Base-by-base conservation (phyloP, 2,888 invertebrate genomes). In the Yponomeuta evonymella region DNA sequence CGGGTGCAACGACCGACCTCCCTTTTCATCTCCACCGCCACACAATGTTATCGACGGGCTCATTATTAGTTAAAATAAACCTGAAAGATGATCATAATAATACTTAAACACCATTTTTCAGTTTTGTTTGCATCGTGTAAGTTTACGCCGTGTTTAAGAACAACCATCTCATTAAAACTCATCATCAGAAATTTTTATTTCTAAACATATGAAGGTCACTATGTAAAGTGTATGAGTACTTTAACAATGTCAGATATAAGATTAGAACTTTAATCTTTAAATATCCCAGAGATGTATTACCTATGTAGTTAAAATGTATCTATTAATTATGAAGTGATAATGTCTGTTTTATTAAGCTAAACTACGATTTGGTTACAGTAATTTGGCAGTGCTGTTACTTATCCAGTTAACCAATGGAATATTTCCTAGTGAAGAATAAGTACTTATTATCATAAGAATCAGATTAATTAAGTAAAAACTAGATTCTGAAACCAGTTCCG, bases 1-100 rank as follows among this genome's bases (percentile, higher is more conserved):
- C 72, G 76, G 75, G 67, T 58, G 51, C 51, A 15, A 15, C 51
- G 51, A 9, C 15, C 51, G 51, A 9, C 51, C 51, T 58, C 51
- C 51, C 15, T 5, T 58, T 15, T 15, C 51, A 58, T 58, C 51
- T 58, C 51, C 51, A 2, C 51, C 51, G 4, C 8, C 58, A 48
- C 51, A 23, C 23, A 67, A 9, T n/a, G 48, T 67, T 48, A 33
- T 67, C 48, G 48, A 67, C 12, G 36, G 15, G 4, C 15, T 12
- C 67, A 67, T 36, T 73, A 10, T 33, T 33, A 12, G 65, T 30
- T 11, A 65, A 65, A 30, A 65, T 65, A 6, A 33, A 65, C 12
- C 65, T 65, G 15, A 58, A 58, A 23, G 33, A 9, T 33, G 30
- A 65, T 33, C 33, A 12, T 29, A 29, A 58, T 15, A 15, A 58